Evolutionary conservation across 2,113 vertebrate species (phyloP).

Genomic region (Rhinoderma darwinii): DNA sequence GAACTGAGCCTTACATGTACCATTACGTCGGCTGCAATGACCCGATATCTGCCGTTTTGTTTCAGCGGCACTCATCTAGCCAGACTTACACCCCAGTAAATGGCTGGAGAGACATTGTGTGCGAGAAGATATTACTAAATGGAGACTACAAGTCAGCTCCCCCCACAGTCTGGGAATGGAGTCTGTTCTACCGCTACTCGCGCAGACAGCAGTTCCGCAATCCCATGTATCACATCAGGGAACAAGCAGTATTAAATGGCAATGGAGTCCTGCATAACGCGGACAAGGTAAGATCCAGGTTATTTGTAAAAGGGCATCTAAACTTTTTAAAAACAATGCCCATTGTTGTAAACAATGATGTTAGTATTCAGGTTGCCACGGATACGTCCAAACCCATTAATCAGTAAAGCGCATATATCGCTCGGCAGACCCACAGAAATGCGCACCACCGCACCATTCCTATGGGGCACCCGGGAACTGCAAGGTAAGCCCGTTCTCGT

Average conservation of each 20-base stretch:
- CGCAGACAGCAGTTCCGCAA: constrained; percentile 79
- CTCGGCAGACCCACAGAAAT: no score
- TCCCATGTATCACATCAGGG: constrained; percentile 64
- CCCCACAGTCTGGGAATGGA: constrained; percentile 87
- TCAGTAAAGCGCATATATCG: no score
- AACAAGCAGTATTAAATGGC: constrained; percentile 68
- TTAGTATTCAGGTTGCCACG: no score
- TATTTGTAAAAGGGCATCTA: no score
- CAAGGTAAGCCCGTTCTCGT: no score
- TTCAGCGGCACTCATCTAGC: constrained; percentile 70
- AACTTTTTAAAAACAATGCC: no score
- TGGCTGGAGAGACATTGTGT: constrained; percentile 70
- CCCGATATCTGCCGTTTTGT: not conserved
- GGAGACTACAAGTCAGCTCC: constrained; percentile 59
- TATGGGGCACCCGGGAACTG: no score
- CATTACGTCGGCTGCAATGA: not conserved
- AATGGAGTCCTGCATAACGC: constrained; percentile 67
- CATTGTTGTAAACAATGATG: no score
- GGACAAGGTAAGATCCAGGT: constrained; percentile 71
- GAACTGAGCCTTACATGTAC: no score
- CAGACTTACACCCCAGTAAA: constrained; percentile 82
- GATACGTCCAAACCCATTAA: no score
- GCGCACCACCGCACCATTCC: no score
- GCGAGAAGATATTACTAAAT: constrained; percentile 65
- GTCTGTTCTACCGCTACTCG: constrained; percentile 78